Percentiles rank a stretch among this genome's conserved stretches.
phyloP scores from a whole-genome alignment of 1,140 invertebrate species.

The Microplitis mediator region DNA sequence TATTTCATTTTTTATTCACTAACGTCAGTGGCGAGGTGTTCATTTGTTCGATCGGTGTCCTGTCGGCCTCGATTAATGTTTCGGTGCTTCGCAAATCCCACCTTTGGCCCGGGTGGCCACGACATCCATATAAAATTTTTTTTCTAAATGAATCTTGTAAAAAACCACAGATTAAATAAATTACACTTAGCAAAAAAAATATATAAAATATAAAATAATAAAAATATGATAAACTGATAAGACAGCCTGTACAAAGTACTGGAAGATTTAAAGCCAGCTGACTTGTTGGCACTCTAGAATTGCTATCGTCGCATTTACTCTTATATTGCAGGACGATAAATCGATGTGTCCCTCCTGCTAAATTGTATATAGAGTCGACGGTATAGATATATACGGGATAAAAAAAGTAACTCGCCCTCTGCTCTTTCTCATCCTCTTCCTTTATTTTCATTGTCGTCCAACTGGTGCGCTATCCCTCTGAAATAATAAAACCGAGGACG shows the following conservation, averaged over 20 bases:
- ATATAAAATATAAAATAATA: no score
- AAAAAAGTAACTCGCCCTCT: no score
- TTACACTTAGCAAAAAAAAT: not conserved
- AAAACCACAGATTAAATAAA: no score
- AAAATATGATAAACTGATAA: not conserved
- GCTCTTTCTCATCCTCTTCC: not conserved
- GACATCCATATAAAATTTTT: not conserved
- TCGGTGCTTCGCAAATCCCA: no score
- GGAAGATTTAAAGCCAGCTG: not conserved
- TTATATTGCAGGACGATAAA: not conserved
- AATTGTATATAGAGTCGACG: not conserved
- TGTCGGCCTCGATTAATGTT: not conserved
- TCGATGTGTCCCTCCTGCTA: not conserved
- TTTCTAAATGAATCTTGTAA: not conserved
- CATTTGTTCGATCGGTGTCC: not conserved
- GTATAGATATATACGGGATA: not conserved
- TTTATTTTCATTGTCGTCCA: not conserved
- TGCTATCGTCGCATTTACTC: not conserved
- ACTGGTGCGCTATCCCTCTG: conserved; percentile 13
- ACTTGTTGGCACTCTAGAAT: conserved; percentile 3
- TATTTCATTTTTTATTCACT: not conserved
- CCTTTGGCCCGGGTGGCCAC: no score
- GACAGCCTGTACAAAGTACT: not conserved
- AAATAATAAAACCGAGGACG: not conserved
- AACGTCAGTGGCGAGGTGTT: no score